A percentile compares a stretch with the other conserved stretches of the same genome.
phyloP scores from a whole-genome alignment of 2,888 invertebrate species.

The Aspidapion aeneum region DNA sequence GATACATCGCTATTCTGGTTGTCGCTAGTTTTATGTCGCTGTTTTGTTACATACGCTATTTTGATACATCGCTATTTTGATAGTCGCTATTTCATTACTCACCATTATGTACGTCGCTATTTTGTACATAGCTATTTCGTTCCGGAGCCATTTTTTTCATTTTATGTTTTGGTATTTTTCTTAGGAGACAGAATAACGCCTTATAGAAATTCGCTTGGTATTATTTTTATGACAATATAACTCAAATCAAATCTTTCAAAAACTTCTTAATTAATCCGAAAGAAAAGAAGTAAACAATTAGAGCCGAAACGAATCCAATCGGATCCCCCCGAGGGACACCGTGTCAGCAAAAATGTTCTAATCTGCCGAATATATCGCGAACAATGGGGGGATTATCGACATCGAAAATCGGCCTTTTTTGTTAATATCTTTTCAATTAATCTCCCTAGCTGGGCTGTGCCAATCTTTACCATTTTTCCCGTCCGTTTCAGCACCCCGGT shows the following conservation, averaged over 20 bases:
- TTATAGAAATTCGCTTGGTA: too few relatives aligned
- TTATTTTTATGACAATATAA: too few relatives aligned
- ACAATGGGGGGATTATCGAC: neutral
- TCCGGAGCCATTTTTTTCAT: too few relatives aligned
- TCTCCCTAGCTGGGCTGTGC: slow-evolving; percentile 30
- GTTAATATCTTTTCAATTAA: slow-evolving; percentile 37
- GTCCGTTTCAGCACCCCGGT: slow-evolving; percentile 20
- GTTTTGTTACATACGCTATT: too few relatives aligned
- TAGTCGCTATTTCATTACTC: too few relatives aligned
- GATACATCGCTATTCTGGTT: too few relatives aligned
- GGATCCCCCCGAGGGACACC: neutral
- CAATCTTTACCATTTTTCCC: slow-evolving; percentile 17
- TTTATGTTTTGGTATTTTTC: too few relatives aligned
- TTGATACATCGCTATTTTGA: too few relatives aligned
- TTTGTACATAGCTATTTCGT: too few relatives aligned
- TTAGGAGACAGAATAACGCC: too few relatives aligned
- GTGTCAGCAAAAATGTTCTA: neutral
- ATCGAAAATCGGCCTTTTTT: slow-evolving; percentile 5
- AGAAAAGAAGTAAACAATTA: neutral
- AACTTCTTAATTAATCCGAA: neutral
- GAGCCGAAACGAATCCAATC: neutral
- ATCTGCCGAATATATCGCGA: neutral
- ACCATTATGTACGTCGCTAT: too few relatives aligned
- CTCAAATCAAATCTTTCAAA: neutral
- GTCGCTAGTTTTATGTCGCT: too few relatives aligned